Conservation (phyloP, 1,140 invertebrate species). For the Dinothrombium tinctorium region DNA sequence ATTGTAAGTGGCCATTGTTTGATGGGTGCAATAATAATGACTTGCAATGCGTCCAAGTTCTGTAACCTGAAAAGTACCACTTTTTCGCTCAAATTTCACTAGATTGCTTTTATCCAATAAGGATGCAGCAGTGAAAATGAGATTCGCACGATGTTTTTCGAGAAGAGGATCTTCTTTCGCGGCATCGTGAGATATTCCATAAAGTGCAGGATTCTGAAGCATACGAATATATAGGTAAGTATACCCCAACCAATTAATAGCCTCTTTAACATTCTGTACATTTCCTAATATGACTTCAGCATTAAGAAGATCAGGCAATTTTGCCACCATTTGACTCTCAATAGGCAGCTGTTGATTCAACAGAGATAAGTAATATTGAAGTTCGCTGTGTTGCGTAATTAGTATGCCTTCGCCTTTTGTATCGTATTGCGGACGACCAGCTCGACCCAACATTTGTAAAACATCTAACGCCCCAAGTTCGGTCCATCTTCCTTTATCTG, state of each 20-base stretch:
- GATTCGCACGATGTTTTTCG: slow-evolving; percentile 70
- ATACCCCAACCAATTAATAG: slow-evolving; percentile 84
- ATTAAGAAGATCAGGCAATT: slow-evolving; percentile 84
- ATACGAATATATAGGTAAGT: slow-evolving; percentile 86
- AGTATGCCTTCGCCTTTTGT: slow-evolving; percentile 96
- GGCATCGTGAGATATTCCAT: slow-evolving; percentile 60
- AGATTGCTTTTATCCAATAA: slow-evolving; percentile 71
- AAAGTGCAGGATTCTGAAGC: slow-evolving; percentile 57
- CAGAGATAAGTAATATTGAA: slow-evolving; percentile 92
- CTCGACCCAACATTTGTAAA: slow-evolving; percentile 85
- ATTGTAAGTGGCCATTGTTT: slow-evolving; percentile 91
- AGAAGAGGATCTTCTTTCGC: slow-evolving; percentile 49
- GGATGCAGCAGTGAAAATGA: slow-evolving; percentile 88
- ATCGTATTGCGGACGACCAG: slow-evolving; percentile 94
- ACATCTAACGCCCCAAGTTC: slow-evolving; percentile 92
- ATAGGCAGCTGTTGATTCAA: slow-evolving; percentile 65
- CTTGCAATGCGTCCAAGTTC: slow-evolving; percentile 91
- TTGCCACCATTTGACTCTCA: slow-evolving; percentile 32
- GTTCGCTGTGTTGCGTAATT: slow-evolving; percentile 93
- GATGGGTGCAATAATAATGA: slow-evolving; percentile 91
- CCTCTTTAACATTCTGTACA: slow-evolving; percentile 80
- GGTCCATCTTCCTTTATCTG: slow-evolving; percentile 93
- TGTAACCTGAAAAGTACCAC: slow-evolving; percentile 69
- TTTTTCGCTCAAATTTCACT: slow-evolving; percentile 85
- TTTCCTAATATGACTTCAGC: slow-evolving; percentile 93